A percentile compares a stretch with the other conserved stretches of the same genome.
Evolutionary conservation across 2,113 vertebrate genomes (phyloP).

Genomic region (Campylorhamphus procurvoides): DNA sequence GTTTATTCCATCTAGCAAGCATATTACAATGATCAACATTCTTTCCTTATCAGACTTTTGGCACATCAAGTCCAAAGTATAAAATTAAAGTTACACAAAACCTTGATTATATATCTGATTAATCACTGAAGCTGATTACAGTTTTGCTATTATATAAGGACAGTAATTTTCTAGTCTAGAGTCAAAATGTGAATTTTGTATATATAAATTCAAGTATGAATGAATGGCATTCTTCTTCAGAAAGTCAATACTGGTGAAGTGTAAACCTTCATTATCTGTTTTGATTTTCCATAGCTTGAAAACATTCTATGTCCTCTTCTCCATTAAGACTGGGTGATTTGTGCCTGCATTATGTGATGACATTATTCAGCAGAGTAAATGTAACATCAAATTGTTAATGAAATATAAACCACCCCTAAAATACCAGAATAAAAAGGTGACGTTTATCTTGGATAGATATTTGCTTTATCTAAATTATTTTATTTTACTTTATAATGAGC

Average conservation of each 20-base stretch:
- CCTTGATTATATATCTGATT: constrained; percentile 57
- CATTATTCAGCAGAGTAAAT: constrained; percentile 10
- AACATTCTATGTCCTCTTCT: background rate
- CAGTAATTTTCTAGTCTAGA: constrained; percentile 1
- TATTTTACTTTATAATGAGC: constrained; percentile 8
- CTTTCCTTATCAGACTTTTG: constrained; percentile 48
- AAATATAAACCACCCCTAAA: background rate
- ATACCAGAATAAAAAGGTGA: background rate
- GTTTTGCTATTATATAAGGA: background rate
- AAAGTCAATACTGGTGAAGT: background rate
- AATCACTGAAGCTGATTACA: constrained; percentile 50
- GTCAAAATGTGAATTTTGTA: background rate
- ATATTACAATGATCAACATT: constrained; percentile 43
- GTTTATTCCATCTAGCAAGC: constrained; percentile 53
- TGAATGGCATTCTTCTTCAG: background rate
- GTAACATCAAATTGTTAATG: background rate
- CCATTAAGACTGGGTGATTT: background rate
- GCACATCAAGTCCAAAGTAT: constrained; percentile 44
- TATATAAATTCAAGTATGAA: constrained; percentile 1
- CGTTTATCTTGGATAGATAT: constrained; percentile 2
- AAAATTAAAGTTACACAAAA: constrained; percentile 69
- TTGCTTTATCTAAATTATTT: constrained; percentile 36
- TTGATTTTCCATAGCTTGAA: background rate
- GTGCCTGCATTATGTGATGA: background rate
- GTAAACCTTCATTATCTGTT: background rate